Percentiles rank a stretch among this genome's conserved stretches.
These are phyloP conservation scores for Cephalopachus bancanus DNA, from an alignment of 2,797 vertebrate genomes.

Conservation along the genomic window DNA sequence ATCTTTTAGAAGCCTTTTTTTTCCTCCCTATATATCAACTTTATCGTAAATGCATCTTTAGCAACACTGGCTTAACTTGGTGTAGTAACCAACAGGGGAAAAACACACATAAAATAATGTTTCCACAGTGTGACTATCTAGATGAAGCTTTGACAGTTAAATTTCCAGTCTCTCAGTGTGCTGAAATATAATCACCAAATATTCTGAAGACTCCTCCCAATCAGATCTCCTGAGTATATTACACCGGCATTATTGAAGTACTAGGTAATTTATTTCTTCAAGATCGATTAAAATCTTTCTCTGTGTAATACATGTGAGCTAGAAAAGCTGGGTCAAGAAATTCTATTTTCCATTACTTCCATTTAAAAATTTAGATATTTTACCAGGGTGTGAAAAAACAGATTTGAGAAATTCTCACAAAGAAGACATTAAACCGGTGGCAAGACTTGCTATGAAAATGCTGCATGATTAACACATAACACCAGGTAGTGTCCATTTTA, in stretches of 20 bases:
- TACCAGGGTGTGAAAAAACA: background rate
- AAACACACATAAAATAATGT: conserved; percentile 39
- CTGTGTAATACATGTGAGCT: conserved; percentile 26
- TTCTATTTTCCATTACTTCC: conserved; percentile 32
- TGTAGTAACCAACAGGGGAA: background rate
- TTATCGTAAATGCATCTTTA: background rate
- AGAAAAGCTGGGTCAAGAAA: conserved; percentile 59
- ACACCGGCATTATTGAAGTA: background rate
- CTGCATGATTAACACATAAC: conserved; percentile 35
- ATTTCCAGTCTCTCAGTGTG: conserved; percentile 8
- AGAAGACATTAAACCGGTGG: background rate
- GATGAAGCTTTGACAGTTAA: background rate
- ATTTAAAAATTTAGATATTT: conserved; percentile 41
- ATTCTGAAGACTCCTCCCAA: conserved; percentile 12
- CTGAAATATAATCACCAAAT: conserved; percentile 33
- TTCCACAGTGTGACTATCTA: background rate
- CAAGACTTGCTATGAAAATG: conserved; percentile 37
- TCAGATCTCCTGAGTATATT: background rate
- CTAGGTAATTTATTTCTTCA: conserved; percentile 52
- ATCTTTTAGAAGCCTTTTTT: background rate
- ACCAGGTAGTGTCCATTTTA: background rate
- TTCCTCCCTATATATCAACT: background rate
- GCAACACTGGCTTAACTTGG: background rate
- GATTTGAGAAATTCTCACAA: background rate
- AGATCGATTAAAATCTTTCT: conserved; percentile 27